A percentile compares a stretch with the other conserved stretches of the same genome.
Conservation (phyloP, 2,888 invertebrate species). For the Erebia epiphron region DNA sequence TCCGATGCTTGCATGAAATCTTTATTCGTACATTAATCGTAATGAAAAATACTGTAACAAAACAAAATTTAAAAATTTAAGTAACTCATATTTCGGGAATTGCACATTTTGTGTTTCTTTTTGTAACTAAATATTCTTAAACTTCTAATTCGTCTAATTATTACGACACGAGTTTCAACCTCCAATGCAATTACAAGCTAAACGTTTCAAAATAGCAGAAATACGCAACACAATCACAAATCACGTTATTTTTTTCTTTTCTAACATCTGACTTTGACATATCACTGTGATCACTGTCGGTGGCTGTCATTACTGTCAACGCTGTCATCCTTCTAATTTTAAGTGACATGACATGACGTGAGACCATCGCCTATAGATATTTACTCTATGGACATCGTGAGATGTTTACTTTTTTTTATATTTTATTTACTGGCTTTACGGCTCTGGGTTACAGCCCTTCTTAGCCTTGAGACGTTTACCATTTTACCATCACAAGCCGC, state of each 20-base stretch:
- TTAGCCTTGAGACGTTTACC: too few relatives aligned
- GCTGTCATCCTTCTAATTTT: too few relatives aligned
- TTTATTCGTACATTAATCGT: not conserved
- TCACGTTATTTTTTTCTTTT: not conserved
- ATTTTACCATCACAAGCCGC: too few relatives aligned
- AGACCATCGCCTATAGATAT: too few relatives aligned
- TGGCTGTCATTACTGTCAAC: too few relatives aligned
- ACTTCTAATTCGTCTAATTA: not conserved
- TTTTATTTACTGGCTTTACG: not conserved
- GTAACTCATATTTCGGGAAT: not conserved
- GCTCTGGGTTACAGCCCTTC: too few relatives aligned
- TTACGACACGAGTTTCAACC: not conserved
- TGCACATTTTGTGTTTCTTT: not conserved
- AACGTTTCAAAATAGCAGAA: not conserved
- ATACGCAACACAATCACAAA: too few relatives aligned
- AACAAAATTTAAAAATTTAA: not conserved
- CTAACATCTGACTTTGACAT: not conserved
- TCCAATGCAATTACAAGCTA: not conserved
- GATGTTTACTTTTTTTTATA: too few relatives aligned
- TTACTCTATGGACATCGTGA: too few relatives aligned
- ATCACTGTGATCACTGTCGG: too few relatives aligned
- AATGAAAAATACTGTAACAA: not conserved
- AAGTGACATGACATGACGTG: too few relatives aligned
- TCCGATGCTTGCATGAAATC: slow-evolving; percentile 13
- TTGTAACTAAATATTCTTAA: not conserved